Conservation (phyloP, 2,888 invertebrate species). For the Autographa gamma region DNA sequence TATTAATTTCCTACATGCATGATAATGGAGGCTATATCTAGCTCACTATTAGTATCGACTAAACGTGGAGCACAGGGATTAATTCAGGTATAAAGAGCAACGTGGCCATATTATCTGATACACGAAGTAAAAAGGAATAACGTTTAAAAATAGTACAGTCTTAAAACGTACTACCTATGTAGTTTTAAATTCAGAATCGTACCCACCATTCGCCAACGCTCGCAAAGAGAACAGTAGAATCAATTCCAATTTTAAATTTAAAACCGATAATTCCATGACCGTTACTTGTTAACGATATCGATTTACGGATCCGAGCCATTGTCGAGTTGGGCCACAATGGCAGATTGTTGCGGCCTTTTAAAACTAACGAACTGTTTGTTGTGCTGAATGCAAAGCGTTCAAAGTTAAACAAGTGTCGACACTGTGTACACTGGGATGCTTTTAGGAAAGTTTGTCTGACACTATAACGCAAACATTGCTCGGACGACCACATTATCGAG, state of each 20-base stretch:
- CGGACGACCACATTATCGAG: conserved; percentile 12
- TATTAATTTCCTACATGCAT: no score
- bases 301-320: conserved; percentile 23
- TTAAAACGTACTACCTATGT: not conserved
- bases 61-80: no score
- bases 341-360: conserved; percentile 21
- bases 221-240: not conserved
- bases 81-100: no score
- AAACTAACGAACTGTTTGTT: conserved; percentile 40
- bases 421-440: conserved; percentile 23
- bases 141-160: not conserved
- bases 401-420: conserved; percentile 26
- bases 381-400: conserved; percentile 27
- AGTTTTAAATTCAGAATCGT: not conserved
- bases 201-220: not conserved
- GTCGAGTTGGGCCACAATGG: conserved; percentile 13
- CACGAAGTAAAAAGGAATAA: no score
- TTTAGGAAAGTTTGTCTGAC: conserved; percentile 29
- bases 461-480: conserved; percentile 10
- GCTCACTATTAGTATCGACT: no score
- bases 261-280: not conserved
- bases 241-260: conserved; percentile 3
- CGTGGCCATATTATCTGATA: no score
- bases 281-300: conserved; percentile 15
- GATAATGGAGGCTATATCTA: no score